Percentiles rank a stretch among this genome's conserved stretches.
Evolutionary conservation across 2,797 vertebrate species (phyloP).

Genomic region (Novumbra hubbsi): DNA sequence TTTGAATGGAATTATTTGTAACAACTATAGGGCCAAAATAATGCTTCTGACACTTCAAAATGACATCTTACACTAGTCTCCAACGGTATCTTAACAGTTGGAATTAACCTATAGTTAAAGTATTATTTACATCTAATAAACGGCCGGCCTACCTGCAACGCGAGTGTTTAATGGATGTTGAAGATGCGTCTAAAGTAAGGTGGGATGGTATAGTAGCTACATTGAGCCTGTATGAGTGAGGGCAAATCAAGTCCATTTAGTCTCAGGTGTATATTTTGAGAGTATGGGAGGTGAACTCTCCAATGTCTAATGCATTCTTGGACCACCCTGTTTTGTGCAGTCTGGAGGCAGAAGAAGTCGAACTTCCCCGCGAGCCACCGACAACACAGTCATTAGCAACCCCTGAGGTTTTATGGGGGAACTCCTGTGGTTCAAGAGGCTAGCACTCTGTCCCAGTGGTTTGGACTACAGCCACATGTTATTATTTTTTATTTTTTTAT

Average conservation of each 20-base stretch:
- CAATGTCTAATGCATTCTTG: not conserved
- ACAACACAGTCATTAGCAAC: conserved; percentile 22
- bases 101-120: too few species aligned
- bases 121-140: too few species aligned
- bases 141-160: not conserved
- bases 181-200: not conserved
- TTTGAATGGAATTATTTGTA: not conserved
- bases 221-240: not conserved
- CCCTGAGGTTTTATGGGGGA: conserved; percentile 33
- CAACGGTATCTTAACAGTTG: too few species aligned
- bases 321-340: conserved; percentile 14
- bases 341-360: conserved; percentile 23
- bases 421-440: conserved; percentile 28
- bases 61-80: not conserved
- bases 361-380: conserved; percentile 20
- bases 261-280: conserved; percentile 22
- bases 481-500: conserved; percentile 25
- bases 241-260: not conserved
- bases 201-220: not conserved
- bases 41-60: not conserved
- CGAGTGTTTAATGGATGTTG: not conserved
- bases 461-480: conserved; percentile 25
- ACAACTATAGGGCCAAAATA: not conserved
- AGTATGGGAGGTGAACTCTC: conserved; percentile 7
- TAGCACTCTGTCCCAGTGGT: conserved; percentile 21